Conservation (phyloP, 2,797 vertebrate species). For the Petrocephalus sullivani region DNA sequence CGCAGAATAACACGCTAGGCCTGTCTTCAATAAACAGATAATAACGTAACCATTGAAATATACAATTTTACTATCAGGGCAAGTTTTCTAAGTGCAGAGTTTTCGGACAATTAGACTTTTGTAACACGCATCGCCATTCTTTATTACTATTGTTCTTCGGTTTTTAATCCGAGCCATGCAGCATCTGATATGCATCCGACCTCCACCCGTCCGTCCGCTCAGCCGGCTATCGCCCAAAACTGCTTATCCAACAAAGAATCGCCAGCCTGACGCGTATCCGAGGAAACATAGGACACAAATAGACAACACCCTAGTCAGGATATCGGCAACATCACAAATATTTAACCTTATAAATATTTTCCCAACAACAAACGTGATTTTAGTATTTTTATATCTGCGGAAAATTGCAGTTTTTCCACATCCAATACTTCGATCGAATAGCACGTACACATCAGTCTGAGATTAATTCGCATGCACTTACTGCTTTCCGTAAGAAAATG, state of each 20-base stretch:
- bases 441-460: neutral
- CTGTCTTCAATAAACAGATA: neutral
- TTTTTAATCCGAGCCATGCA: neutral
- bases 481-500: neutral
- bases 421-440: neutral
- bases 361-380: neutral
- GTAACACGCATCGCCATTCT: neutral
- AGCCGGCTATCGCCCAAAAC: neutral
- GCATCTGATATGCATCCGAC: neutral
- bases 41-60: neutral
- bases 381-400: neutral
- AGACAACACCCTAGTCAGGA: neutral
- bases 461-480: neutral
- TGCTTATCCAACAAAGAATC: neutral
- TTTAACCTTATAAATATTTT: neutral
- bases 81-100: neutral
- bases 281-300: neutral
- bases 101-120: neutral
- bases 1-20: neutral
- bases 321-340: neutral
- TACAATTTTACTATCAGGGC: neutral
- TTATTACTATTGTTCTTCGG: neutral
- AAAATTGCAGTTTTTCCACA: neutral
- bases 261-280: neutral
- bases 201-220: neutral